Evolutionary conservation across 23 tunicate species (phyloP), one percentile per base, ranked within the genome.

Genomic region (Aplidium turbinatum): DNA sequence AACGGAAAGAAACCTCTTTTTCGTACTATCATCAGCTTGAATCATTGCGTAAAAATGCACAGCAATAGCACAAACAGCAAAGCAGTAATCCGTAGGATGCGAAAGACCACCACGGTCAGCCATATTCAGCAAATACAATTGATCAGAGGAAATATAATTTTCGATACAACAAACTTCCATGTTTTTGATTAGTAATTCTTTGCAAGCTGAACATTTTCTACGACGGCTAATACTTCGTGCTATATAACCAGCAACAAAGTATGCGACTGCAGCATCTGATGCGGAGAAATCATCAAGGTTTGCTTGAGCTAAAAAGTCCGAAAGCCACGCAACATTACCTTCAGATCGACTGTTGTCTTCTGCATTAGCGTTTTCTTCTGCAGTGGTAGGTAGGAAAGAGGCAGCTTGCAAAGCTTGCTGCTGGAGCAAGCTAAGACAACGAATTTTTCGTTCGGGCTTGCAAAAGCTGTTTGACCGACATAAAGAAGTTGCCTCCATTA

Each of bases 401-500:
- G 72, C 72, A 65, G 50, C 3, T 11, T 18, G 48, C 72, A 65
- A 65, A 36, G 28, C 72, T 35, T 38, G 33, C 27, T 65, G 50
- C 22, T 65, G 72, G 5, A 65, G 72, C 23, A 65, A 36, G 50
- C 50, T 35, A 48, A 65, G 38, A 50, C 72, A 65, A 3, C 77
- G 65, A 29, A 71, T 48, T 21, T 71, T 70, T 34, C 47, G 47
- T 30, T 70, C 58, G 9, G n/a, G 76, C 58, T 47, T 7, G 29
- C 4, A 70, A 16, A 23, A 48, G 36, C 28, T 70, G 35, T 38
- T 70, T 30, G 38, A 70, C 36, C 38, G 76, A 70, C 26, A 47
- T 48, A 47, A 47, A 70, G 47, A 47, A 70, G 35, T 70, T 70
- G 23, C 58, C 76, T 7, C 76, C 76, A 34, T n/a, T 28, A 4